Base-by-base conservation (phyloP, 1,140 invertebrate species). In the Homalodisca vitripennis region DNA sequence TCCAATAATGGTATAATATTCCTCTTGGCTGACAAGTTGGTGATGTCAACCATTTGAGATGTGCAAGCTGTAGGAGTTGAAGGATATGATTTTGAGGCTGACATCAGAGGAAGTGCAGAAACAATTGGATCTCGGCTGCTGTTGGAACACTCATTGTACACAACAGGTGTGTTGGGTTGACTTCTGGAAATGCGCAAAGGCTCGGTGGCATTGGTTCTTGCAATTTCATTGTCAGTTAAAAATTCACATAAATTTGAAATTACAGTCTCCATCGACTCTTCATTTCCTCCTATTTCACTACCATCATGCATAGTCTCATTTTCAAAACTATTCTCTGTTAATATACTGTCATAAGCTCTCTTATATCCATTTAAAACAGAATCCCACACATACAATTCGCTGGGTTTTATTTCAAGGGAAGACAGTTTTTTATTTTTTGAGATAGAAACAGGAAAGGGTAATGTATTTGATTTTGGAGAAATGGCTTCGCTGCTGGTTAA, bases 11-110 rank as follows among this genome's bases (percentile, higher is more conserved):
- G 55, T 14, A 27, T 60, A n/a, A 60, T 60, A 60, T 60, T 60
- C 27, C 26, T 60, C 26, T 60, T 60, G 29, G 26, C 26, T 30
- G 55, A 60, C 13, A n/a, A 60, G 55, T 30, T 60, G 17, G 22
- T 3, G 22, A 20, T 51, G 3, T 3, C 48, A 12, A 3, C 22
- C 3, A 51, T 22, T 51, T 22, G 14, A 27, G 14, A 14, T 26
- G 24, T 22, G 6, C 22, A 60, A 26, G 14, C 12, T 27, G 14
- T 60, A 14, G 2, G 81, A 83, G 32, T 81, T 79, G 41, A 77
- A 79, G 22, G 63, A 66, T 66, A 66, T 22, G 63, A 66, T 22
- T 46, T 41, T 1, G 63, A 66, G 1, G n/a, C 20, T 17, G 63
- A 29, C 27, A 22, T n/a, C 1, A 46, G 13, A 2, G 63, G 26